Percentiles rank a stretch among this genome's conserved stretches.
phyloP scores from a whole-genome alignment of 53 echinoderm and acorn worm genomes.

The Paracentrotus lividus region DNA sequence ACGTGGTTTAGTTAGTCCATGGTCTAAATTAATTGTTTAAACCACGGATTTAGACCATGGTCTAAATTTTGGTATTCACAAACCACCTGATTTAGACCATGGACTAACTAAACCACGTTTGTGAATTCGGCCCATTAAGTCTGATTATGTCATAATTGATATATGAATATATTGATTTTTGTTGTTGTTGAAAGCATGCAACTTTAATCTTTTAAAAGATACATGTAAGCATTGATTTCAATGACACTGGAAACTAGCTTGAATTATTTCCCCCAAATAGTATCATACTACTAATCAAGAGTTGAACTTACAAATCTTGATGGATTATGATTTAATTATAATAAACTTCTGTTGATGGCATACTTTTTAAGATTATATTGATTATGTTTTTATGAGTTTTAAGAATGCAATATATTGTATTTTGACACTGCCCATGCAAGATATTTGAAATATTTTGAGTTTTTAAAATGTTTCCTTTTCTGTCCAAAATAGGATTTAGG shows the following conservation, averaged over 20 bases:
- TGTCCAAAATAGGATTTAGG: not conserved
- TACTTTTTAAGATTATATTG: not conserved
- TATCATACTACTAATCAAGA: not conserved
- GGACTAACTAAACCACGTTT: no score
- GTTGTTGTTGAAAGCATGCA: no score
- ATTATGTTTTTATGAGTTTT: conserved; percentile 14
- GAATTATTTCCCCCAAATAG: not conserved
- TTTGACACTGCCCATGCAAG: conserved; percentile 38
- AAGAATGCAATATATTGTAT: conserved; percentile 40
- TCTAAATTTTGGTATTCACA: no score
- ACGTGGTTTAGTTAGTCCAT: no score
- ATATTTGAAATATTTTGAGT: conserved; percentile 26
- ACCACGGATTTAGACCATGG: no score
- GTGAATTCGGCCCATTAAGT: no score
- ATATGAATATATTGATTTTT: no score
- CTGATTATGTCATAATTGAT: no score
- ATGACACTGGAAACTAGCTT: not conserved
- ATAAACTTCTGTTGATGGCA: not conserved
- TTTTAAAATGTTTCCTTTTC: not conserved
- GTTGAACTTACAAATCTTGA: not conserved
- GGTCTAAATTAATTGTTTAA: no score
- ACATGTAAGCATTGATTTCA: not conserved
- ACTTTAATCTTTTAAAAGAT: not conserved
- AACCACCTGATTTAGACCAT: no score
- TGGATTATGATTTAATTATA: not conserved